Conservation (phyloP, 2,113 vertebrate genomes). For the Rhagologus leucostigma region DNA sequence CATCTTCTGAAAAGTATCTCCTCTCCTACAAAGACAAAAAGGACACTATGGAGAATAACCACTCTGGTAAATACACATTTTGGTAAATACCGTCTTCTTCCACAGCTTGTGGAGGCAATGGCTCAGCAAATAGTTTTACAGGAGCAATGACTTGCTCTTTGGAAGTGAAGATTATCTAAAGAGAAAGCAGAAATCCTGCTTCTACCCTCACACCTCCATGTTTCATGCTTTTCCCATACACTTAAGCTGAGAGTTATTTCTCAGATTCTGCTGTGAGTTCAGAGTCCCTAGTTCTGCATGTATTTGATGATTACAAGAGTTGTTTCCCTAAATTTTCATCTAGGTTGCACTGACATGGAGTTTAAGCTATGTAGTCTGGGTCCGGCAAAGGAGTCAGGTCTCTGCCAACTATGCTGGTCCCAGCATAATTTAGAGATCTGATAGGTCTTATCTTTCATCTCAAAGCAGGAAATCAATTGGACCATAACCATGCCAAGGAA, state of each 20-base stretch:
- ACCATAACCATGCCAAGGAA: neutral
- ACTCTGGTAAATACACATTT: neutral
- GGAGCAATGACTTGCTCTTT: neutral
- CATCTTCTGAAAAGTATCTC: neutral
- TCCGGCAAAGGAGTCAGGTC: neutral
- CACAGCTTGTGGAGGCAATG: rapidly evolving
- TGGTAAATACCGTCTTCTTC: neutral
- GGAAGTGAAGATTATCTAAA: neutral
- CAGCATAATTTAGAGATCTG: neutral
- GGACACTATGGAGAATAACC: neutral
- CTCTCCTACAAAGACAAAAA: neutral
- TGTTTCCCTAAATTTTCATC: neutral
- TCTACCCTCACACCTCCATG: neutral
- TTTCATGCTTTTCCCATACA: neutral
- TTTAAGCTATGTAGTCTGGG: neutral
- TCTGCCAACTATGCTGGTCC: neutral
- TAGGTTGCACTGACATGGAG: neutral
- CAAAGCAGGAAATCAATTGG: neutral
- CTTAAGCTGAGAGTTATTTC: neutral
- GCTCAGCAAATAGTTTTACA: neutral
- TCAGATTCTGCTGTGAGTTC: neutral
- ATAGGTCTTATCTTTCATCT: neutral
- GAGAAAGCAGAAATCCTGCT: neutral
- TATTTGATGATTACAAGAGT: neutral
- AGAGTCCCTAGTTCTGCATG: neutral